Evolutionary conservation across 1,140 invertebrate species (phyloP), one percentile per base, ranked within the genome.

Genomic region (Dendroctonus ponderosae): DNA sequence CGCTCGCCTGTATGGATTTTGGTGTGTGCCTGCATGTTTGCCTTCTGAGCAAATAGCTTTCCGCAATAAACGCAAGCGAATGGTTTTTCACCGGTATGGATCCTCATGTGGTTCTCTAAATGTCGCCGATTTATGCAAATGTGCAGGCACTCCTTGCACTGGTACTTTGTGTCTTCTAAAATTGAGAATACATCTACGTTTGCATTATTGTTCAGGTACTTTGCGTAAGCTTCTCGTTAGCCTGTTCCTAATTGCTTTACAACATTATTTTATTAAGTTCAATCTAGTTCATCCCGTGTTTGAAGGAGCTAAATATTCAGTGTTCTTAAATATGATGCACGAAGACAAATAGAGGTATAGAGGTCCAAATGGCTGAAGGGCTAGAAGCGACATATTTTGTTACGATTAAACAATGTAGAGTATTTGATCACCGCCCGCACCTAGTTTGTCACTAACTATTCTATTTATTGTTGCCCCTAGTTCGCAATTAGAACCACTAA

Each of bases 11-110:
- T 77, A 58, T 84, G 82, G 4, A 75, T 75, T 11, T 76, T 73
- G 2, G 74, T 73, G 59, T 82, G 81, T 4, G 86, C 54, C 87
- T 85, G 80, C 37, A 89, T 76, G 15, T 80, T 82, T 6, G 86
- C 87, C 6, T 86, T 84, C 73, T 90, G 88, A 0, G 86, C 88
- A 57, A 75, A 75, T 5, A 68, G 61, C 63, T 84, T 76, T 41
- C 73, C 69, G 65, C 84, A 85, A 64, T 80, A 81, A 62, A 79
- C 77, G 70, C 84, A 85, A 71, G 82, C 82, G 65, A 82, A 84
- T 0, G 85, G 85, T 72, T 83, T 83, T 63, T 85, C 83, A 96
- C 85, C 84, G 7, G 84, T 85, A 73, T 86, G 85, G 26, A 44
- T 50, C 3, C 60, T 48, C 49, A 65, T 43, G 40, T 72, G 71